Evolutionary conservation across 1,140 invertebrate genomes (phyloP), one percentile per base, ranked within the genome.

Genomic region (Macrotrachela quadricornifera): DNA sequence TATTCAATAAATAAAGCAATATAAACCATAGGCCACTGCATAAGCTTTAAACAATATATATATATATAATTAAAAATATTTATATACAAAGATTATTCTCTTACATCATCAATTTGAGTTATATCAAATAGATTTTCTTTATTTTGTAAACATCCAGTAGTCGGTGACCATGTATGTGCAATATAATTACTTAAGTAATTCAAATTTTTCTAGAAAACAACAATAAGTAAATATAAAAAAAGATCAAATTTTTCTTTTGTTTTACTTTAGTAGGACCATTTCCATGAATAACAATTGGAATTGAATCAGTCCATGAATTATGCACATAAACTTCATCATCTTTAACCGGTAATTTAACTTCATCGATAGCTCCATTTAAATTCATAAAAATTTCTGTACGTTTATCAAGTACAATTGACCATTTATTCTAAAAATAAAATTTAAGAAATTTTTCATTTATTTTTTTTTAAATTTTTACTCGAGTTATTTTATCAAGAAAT

Each of bases 341-440:
- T 13, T 40, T 37, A 10, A 37, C 36, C 37, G 18, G 48, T 21
- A 56, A 39, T 16, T 40, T 12, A 0, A 51, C 13, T 58, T 60
- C 75, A 78, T 83, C 79, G 46, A 79, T 67, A 56, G 83, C 84
- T 17, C 85, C 88, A 71, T 87, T 79, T 0, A 97, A 71, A 72
- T 90, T 96, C 70, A 96, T 88, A 69, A 97, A 97, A 56, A 99
- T 81, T 46, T 78, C 73, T 6, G 84, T 80, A 59, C 80, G 78
- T 52, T 83, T 81, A 70, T 99, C 92, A 15, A 99, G 68, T 52
- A 80, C 80, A 16, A 97, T 84, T 46, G 76, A 76, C 56, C 81
- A 74, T 50, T 80, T 76, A 45, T 78, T 64, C 59, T 72, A 54
- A 43, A 66, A 63, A n/a, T 4, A 72, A 54, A 43, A 65, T 62